phyloP scores from a whole-genome alignment of 2,888 invertebrate species.

The Brachycybe producta region DNA sequence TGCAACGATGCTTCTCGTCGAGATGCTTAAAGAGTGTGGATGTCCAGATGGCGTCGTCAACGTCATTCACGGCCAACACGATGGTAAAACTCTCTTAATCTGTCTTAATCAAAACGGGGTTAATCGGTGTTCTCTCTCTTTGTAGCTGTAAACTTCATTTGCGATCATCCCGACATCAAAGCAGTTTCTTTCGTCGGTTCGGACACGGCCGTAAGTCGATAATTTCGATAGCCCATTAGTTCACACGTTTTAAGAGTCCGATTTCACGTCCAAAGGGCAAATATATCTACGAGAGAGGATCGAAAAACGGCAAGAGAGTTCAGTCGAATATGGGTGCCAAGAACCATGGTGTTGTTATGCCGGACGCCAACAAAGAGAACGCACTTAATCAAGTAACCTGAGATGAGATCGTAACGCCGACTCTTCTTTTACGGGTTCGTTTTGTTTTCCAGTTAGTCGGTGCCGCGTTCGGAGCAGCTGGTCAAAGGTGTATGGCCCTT shows the following conservation, averaged over 20 bases:
- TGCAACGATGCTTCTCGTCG: constrained; percentile 86
- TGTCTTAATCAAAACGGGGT: not conserved
- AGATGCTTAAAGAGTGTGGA: constrained; percentile 82
- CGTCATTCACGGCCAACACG: constrained; percentile 87
- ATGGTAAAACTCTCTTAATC: constrained; percentile 33
- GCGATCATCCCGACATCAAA: constrained; percentile 86
- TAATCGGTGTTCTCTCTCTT: constrained; percentile 13
- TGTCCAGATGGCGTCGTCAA: constrained; percentile 94
- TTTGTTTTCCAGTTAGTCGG: constrained; percentile 43
- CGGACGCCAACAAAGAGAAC: constrained; percentile 94
- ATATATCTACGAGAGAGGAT: constrained; percentile 86
- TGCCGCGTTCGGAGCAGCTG: constrained; percentile 97
- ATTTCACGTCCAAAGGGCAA: constrained; percentile 47
- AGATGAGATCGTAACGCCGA: not conserved
- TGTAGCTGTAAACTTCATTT: constrained; percentile 85
- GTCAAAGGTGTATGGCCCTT: constrained; percentile 98
- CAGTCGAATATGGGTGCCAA: constrained; percentile 99
- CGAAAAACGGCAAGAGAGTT: constrained; percentile 82
- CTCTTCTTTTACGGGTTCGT: not conserved
- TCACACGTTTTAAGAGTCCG: not conserved
- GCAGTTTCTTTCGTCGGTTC: constrained; percentile 98
- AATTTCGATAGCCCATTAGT: constrained; percentile 15
- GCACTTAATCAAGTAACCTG: constrained; percentile 65
- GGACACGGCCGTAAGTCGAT: constrained; percentile 62
- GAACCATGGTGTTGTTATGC: constrained; percentile 93